Evolutionary conservation across 64 coral and sea anemone species (phyloP).

Genomic region (Porites lutea): DNA sequence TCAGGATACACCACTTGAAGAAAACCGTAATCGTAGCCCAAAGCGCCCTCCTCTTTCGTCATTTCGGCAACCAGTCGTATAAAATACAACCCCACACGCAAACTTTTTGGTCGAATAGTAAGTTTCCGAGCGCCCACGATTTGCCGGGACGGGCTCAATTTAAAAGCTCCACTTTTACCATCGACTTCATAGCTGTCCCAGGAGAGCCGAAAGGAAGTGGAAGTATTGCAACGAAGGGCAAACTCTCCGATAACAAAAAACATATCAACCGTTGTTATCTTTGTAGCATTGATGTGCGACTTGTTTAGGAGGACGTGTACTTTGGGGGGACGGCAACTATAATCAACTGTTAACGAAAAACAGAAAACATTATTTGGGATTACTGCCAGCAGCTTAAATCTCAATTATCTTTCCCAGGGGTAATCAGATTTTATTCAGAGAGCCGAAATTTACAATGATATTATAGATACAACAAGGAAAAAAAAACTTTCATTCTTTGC

Average conservation of each 20-base stretch:
- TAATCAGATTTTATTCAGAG: too few relatives aligned
- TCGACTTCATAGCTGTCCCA: slow-evolving; percentile 67
- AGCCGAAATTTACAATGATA: too few relatives aligned
- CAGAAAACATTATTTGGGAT: too few relatives aligned
- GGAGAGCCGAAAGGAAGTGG: slow-evolving; percentile 36
- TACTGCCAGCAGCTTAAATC: too few relatives aligned
- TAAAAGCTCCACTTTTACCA: slow-evolving; percentile 60
- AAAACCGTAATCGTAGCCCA: slow-evolving; percentile 76
- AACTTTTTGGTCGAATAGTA: slow-evolving; percentile 39
- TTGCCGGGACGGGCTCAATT: slow-evolving; percentile 19
- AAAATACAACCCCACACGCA: slow-evolving; percentile 68
- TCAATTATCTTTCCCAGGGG: too few relatives aligned
- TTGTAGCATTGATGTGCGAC: slow-evolving; percentile 27
- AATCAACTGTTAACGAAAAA: slow-evolving; percentile 56
- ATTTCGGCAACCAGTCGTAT: slow-evolving; percentile 78
- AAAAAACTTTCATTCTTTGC: too few relatives aligned
- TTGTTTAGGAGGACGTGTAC: slow-evolving; percentile 69
- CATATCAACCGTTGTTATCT: slow-evolving; percentile 55
- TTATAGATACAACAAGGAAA: too few relatives aligned
- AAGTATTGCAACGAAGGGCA: slow-evolving; percentile 30
- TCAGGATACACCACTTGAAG: slow-evolving; percentile 64
- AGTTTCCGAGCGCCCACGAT: slow-evolving; percentile 32
- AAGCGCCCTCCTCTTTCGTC: slow-evolving; percentile 78
- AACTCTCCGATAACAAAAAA: slow-evolving; percentile 47
- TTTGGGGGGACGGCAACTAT: slow-evolving; percentile 67